These are phyloP conservation scores for Agelas oroides DNA, from an alignment of 37 sponge, comb jelly and placozoan genomes.

Conservation along the genomic window DNA sequence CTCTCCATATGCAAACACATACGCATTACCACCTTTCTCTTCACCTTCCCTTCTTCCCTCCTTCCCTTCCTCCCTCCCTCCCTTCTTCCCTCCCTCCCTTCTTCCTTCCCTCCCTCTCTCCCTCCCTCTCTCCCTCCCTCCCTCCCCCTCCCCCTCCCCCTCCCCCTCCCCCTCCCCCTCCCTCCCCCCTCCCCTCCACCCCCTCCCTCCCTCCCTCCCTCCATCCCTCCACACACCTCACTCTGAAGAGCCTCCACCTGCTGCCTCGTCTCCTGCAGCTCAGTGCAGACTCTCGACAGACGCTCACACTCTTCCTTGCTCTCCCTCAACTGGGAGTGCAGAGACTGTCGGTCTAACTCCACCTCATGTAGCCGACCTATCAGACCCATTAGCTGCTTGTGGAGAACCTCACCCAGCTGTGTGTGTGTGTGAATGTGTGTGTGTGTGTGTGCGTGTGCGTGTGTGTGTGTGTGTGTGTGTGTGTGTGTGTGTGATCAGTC, in stretches of 20 bases:
- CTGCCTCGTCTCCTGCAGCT: neutral
- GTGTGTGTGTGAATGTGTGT: no score
- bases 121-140: neutral
- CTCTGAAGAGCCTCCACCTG: neutral
- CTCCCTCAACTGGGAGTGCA: neutral
- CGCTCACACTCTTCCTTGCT: neutral
- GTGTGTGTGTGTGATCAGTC: no score
- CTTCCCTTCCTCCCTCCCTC: neutral
- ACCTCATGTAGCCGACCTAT: conserved; percentile 7
- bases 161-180: neutral
- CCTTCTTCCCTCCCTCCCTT: neutral
- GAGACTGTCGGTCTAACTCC: conserved; percentile 8
- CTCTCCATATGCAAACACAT: no score
- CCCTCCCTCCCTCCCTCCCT: neutral
- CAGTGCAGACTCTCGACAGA: neutral
- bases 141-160: neutral
- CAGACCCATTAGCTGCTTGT: neutral
- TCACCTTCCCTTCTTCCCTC: neutral
- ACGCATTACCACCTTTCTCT: no score
- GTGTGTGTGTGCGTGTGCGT: no score
- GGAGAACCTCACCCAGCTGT: conserved; percentile 10
- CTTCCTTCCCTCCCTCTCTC: no score
- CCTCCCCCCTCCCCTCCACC: neutral
- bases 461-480: no score
- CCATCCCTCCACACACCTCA: neutral